phyloP scores from a whole-genome alignment of 2,888 invertebrate genomes.

The Drosophila emarginata region DNA sequence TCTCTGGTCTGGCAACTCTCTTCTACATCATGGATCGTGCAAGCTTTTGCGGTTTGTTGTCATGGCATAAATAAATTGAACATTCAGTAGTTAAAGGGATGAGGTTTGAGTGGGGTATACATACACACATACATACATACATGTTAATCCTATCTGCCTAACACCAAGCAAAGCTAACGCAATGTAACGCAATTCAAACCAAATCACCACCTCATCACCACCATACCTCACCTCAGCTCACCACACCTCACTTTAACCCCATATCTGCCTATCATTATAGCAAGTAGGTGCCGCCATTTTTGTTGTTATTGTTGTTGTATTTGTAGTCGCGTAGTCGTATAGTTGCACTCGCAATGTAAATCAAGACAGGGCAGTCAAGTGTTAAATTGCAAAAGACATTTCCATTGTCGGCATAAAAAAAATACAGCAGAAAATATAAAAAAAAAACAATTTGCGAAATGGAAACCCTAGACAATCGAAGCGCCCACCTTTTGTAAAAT shows the following conservation, averaged over 20 bases:
- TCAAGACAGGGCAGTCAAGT: slow-evolving; percentile 72
- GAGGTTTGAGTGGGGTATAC: background rate
- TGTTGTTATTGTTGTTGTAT: slow-evolving; percentile 13
- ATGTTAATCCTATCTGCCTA: too few relatives aligned
- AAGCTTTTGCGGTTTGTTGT: slow-evolving; percentile 60
- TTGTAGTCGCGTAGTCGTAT: background rate
- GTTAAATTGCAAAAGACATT: slow-evolving; percentile 81
- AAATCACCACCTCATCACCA: background rate
- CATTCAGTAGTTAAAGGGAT: slow-evolving; percentile 14
- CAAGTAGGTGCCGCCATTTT: slow-evolving; percentile 36
- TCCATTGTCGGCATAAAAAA: slow-evolving; percentile 71
- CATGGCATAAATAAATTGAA: slow-evolving; percentile 64
- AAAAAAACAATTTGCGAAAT: slow-evolving; percentile 46
- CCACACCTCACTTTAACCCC: slow-evolving; percentile 1
- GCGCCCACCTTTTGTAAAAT: slow-evolving; percentile 39
- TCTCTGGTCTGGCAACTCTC: slow-evolving; percentile 11
- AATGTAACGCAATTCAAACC: background rate
- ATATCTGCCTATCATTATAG: background rate
- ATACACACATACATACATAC: too few relatives aligned
- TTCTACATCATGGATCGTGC: slow-evolving; percentile 41
- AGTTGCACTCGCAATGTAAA: slow-evolving; percentile 34
- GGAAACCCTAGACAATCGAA: slow-evolving; percentile 54
- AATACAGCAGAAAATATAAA: background rate
- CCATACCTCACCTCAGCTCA: background rate
- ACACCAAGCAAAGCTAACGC: background rate